Evolutionary conservation across 2,113 vertebrate species (phyloP).

Genomic region (Oryzias melastigma): DNA sequence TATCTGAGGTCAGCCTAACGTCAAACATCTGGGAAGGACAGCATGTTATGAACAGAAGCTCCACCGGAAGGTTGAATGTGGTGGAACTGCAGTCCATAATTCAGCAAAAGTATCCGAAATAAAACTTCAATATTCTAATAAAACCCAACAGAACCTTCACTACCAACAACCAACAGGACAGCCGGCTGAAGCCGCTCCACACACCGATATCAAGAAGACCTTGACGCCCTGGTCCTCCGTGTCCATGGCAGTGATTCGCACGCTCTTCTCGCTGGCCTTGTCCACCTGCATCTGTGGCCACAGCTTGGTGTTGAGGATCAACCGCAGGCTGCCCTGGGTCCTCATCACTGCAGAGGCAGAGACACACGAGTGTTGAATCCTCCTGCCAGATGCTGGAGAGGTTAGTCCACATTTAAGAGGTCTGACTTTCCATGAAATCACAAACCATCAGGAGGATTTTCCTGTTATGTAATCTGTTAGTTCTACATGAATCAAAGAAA

Average conservation of each 20-base stretch:
- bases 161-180: too few species aligned
- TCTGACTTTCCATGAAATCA: background rate
- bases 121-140: too few species aligned
- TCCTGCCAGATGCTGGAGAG: too few species aligned
- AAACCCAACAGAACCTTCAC: too few species aligned
- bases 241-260: constrained; percentile 96
- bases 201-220: constrained; percentile 96
- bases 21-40: constrained; percentile 11
- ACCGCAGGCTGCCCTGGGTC: constrained; percentile 94
- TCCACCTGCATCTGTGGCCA: constrained; percentile 99
- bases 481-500: background rate
- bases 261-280: constrained; percentile 97
- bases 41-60: constrained; percentile 1
- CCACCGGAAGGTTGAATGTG: background rate
- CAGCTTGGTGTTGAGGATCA: constrained; percentile 98
- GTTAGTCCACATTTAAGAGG: too few species aligned
- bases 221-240: constrained; percentile 98
- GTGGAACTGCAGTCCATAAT: too few species aligned
- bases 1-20: background rate
- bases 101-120: too few species aligned
- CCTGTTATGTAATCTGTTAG: background rate
- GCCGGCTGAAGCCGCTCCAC: too few species aligned
- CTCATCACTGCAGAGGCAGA: constrained; percentile 87
- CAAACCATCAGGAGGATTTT: background rate
- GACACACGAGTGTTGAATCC: background rate